These are phyloP conservation scores for Pangasius sanitwongsei DNA, from an alignment of 2,797 vertebrate genomes.

Conservation along the genomic window DNA sequence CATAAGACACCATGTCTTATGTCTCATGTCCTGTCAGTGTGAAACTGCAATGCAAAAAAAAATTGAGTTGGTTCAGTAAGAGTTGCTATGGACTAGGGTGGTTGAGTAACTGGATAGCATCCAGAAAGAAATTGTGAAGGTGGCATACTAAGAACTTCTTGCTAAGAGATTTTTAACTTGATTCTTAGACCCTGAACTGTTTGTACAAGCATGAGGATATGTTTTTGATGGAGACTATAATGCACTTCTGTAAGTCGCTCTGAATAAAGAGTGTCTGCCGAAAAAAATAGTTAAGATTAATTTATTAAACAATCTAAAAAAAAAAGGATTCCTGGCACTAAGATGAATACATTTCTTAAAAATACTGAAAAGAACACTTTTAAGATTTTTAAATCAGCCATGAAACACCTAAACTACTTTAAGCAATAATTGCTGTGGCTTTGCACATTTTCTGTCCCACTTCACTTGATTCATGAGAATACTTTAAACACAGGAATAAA, in stretches of 20 bases:
- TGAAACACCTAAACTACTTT: background rate
- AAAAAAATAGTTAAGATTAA: background rate
- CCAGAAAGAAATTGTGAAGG: background rate
- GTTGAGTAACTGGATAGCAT: background rate
- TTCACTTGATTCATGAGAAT: background rate
- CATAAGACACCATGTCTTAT: background rate
- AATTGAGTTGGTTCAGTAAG: background rate
- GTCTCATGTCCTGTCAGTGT: background rate
- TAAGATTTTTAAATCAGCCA: background rate
- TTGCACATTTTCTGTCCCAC: background rate
- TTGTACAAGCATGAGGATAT: background rate
- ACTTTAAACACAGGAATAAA: no score
- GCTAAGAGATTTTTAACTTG: background rate
- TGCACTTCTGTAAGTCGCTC: background rate
- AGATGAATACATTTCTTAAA: background rate
- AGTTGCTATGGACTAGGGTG: background rate
- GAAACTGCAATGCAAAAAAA: background rate
- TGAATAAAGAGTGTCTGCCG: background rate
- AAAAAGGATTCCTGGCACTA: background rate
- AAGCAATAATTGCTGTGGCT: background rate
- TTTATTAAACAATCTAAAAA: background rate
- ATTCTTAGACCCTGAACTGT: background rate
- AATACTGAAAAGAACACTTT: background rate
- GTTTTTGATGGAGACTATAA: background rate
- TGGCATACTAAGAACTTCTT: background rate